These are phyloP conservation scores for Alca torda DNA, from an alignment of 2,797 vertebrate genomes.

Conservation along the genomic window DNA sequence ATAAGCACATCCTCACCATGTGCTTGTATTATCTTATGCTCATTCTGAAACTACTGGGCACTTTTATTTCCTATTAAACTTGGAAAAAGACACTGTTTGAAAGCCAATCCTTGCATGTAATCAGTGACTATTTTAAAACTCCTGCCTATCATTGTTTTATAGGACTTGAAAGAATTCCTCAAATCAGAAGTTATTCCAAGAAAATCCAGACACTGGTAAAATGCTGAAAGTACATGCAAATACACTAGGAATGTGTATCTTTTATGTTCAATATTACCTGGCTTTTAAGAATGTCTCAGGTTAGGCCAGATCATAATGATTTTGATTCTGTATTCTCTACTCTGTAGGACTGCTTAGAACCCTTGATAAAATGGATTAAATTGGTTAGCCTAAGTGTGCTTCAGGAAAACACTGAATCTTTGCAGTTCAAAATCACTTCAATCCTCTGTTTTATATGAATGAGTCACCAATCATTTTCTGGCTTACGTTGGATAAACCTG, in stretches of 20 bases:
- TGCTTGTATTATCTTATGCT: slow-evolving; percentile 27
- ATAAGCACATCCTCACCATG: slow-evolving; percentile 61
- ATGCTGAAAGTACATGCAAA: not conserved
- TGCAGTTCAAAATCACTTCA: not conserved
- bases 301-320: not conserved
- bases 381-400: not conserved
- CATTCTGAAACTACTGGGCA: slow-evolving; percentile 36
- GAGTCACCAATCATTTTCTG: not conserved
- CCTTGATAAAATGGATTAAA: not conserved
- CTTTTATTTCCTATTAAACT: slow-evolving; percentile 44
- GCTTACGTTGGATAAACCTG: not conserved
- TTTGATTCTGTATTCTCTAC: slow-evolving; percentile 6
- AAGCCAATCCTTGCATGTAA: slow-evolving; percentile 15
- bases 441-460: not conserved
- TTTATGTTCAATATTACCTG: slow-evolving; percentile 23
- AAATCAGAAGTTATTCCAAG: not conserved
- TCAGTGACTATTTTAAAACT: slow-evolving; percentile 60
- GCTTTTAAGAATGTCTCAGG: slow-evolving; percentile 45
- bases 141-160: slow-evolving; percentile 24
- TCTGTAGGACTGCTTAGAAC: slow-evolving; percentile 8
- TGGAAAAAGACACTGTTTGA: slow-evolving; percentile 23
- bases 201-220: not conserved
- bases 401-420: not conserved
- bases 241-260: not conserved
- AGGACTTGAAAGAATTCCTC: not conserved